Base-by-base conservation (phyloP, 2,113 vertebrate species). In the Trematomus loennbergii region DNA sequence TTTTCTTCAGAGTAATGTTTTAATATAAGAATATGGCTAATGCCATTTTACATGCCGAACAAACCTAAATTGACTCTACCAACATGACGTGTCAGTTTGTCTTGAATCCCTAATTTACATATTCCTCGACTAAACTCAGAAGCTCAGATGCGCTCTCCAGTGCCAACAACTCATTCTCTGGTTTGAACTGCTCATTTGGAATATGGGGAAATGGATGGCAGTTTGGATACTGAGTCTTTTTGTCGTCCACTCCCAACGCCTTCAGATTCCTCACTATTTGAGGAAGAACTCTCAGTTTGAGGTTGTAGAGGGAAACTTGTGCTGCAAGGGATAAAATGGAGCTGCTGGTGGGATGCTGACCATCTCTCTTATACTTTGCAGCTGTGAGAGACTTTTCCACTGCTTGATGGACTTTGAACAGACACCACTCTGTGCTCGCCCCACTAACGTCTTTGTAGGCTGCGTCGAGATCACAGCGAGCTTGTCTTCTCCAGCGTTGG, bases 331-430 rank as follows among this genome's bases (percentile, higher is more conserved):
- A 18, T 43, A 67, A 65, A 55, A 95, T 94, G n/a, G 92, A 85
- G 36, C 70, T 81, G 57, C 52, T 75, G 0, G 0, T 66, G 9
- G 81, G 40, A 52, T 40, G 79, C 5, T 79, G 53, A 11, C 95
- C 94, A 3, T 78, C 58, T 62, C 46, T 90, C 50, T 81, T 92
- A 60, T 93, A 95, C 55, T 81, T 78, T 22, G 92, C 94, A 12
- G 95, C 95, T 43, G 86, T 93, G 48, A 96, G 92, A 62, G 95
- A 91, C 75, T 96, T 96, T 81, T 96, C 92, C 16, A 96, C 92
- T 15, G 93, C 94, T 66, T 95, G 95, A 62, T 96, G 94, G 53
- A 95, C 86, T 87, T 95, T 96, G 81, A 95, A 96, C 22, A 96
- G 89, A 79, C 95, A 91, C 96, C 96, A 96, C 72, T 96, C 95